Conservation (phyloP, 2,113 vertebrate genomes). For the Antechinus stuartii region DNA sequence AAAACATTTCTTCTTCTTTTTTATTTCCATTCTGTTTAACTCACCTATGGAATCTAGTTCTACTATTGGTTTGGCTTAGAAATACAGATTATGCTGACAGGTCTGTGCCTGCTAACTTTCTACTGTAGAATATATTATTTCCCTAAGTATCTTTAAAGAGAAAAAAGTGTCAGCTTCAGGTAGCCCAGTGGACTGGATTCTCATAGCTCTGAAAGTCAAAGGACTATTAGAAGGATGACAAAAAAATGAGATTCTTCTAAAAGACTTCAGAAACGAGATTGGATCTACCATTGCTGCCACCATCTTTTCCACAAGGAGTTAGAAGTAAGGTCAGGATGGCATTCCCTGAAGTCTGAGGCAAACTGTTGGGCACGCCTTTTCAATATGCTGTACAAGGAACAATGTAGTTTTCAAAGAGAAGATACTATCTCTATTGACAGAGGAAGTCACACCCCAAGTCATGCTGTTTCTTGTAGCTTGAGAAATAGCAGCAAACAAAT, state of each 20-base stretch:
- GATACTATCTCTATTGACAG: background rate
- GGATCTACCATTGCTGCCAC: background rate
- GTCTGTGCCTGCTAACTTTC: background rate
- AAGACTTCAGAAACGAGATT: background rate
- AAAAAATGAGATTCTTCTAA: background rate
- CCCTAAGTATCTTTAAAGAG: background rate
- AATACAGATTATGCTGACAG: background rate
- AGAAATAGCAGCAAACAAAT: background rate
- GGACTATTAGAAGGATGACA: background rate
- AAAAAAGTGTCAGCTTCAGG: background rate
- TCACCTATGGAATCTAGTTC: background rate
- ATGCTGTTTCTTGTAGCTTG: background rate
- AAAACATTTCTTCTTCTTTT: background rate
- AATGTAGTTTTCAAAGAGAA: background rate
- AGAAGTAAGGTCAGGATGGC: background rate
- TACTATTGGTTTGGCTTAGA: background rate
- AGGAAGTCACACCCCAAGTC: background rate
- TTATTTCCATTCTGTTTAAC: background rate
- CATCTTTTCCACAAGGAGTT: background rate
- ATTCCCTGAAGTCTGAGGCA: background rate
- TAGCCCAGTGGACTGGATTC: background rate
- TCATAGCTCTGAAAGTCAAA: background rate
- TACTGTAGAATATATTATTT: background rate
- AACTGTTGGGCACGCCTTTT: background rate
- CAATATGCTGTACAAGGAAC: background rate